Evolutionary conservation across 2,797 vertebrate genomes (phyloP).

Genomic region (Clamator glandarius): DNA sequence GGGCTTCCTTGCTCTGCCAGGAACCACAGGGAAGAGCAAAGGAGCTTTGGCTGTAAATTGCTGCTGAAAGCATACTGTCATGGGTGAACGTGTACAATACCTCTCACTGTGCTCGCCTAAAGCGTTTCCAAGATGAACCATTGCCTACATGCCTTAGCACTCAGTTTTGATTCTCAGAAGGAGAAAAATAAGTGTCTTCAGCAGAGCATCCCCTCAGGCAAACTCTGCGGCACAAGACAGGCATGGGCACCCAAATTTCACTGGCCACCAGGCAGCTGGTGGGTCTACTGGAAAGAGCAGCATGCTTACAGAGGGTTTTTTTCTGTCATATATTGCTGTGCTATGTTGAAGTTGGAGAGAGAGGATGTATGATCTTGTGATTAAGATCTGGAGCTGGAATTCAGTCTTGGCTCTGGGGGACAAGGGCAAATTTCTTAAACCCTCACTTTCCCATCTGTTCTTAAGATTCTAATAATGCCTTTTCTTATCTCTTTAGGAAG

Average conservation of each 20-base stretch:
- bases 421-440: neutral
- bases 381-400: neutral
- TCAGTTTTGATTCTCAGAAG: slow-evolving; percentile 14
- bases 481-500: neutral
- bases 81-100: neutral
- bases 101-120: neutral
- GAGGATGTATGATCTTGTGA: neutral
- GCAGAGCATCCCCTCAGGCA: neutral
- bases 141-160: neutral
- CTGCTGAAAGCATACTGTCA: neutral
- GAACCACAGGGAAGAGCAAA: slow-evolving; percentile 51
- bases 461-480: neutral
- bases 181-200: neutral
- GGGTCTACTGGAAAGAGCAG: neutral
- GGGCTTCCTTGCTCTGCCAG: slow-evolving; percentile 43
- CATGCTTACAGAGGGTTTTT: neutral
- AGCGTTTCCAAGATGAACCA: neutral
- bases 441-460: neutral
- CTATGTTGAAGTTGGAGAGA: neutral
- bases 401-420: neutral
- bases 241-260: neutral
- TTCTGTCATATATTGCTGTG: neutral
- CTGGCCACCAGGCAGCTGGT: neutral
- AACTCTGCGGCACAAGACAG: neutral
- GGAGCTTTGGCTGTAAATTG: slow-evolving; percentile 9